Percentiles rank a stretch among this genome's conserved stretches.
phyloP scores from a whole-genome alignment of 2,113 vertebrate species.

The Zosterops pallidus region DNA sequence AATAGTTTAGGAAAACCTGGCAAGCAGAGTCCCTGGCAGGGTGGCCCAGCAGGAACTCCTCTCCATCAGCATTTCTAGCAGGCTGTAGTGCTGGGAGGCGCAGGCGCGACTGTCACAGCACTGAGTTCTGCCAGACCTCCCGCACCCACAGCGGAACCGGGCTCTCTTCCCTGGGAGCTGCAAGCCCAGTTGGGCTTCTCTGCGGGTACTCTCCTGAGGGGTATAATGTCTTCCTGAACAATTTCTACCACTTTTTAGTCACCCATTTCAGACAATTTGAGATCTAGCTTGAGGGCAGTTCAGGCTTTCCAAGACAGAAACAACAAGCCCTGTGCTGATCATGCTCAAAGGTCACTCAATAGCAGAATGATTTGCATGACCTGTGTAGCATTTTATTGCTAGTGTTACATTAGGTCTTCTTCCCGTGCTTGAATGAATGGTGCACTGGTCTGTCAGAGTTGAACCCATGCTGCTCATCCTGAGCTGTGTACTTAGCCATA shows the following conservation, averaged over 20 bases:
- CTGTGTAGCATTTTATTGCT: neutral
- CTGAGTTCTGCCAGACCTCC: neutral
- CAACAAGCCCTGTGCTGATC: neutral
- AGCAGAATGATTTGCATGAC: neutral
- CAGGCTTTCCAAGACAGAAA: neutral
- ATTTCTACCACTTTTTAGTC: neutral
- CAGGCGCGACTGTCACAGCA: neutral
- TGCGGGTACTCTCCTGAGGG: neutral
- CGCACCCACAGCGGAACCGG: fast-evolving
- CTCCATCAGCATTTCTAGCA: neutral
- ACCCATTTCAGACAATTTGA: neutral
- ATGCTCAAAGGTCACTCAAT: neutral
- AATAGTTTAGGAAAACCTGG: neutral
- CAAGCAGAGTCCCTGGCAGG: neutral
- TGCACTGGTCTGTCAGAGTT: neutral
- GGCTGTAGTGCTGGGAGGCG: neutral
- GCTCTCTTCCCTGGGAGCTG: neutral
- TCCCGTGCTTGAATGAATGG: neutral
- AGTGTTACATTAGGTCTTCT: neutral
- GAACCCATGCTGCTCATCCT: neutral
- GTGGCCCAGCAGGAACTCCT: neutral
- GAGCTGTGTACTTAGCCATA: neutral
- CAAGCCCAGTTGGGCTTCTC: neutral
- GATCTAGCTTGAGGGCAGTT: neutral
- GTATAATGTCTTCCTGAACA: neutral